These are phyloP conservation scores for Melieria crassipennis DNA, from an alignment of 2,888 invertebrate species.

Conservation along the genomic window DNA sequence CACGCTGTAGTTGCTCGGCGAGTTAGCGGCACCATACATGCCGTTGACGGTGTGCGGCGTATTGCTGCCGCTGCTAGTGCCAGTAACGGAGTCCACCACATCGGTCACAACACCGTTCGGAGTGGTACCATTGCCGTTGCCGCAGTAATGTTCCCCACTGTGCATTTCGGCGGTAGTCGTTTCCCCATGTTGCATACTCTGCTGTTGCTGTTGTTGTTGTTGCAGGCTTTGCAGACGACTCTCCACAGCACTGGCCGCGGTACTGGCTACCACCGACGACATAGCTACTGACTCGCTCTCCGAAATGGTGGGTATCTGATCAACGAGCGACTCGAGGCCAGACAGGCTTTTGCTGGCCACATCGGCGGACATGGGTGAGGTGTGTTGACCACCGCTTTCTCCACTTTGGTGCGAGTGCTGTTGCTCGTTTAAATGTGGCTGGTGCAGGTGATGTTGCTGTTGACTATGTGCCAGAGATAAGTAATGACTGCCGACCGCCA, in stretches of 20 bases:
- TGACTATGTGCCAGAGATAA: slow-evolving; percentile 53
- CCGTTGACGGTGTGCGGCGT: slow-evolving; percentile 28
- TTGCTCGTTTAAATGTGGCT: slow-evolving; percentile 23
- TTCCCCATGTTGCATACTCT: slow-evolving; percentile 27
- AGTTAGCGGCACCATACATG: slow-evolving; percentile 22
- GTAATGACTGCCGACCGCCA: slow-evolving; percentile 77
- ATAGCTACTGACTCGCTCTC: slow-evolving; percentile 70
- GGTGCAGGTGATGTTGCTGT: slow-evolving; percentile 16
- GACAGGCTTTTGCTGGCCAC: slow-evolving; percentile 87
- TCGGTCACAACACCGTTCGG: slow-evolving; percentile 4
- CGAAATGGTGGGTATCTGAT: slow-evolving; percentile 89
- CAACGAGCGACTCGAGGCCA: slow-evolving; percentile 87
- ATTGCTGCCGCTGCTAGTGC: slow-evolving; percentile 30
- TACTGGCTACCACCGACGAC: slow-evolving; percentile 44
- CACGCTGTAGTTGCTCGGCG: slow-evolving; percentile 33
- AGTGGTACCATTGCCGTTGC: slow-evolving; percentile 14
- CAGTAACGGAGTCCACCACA: slow-evolving; percentile 1
- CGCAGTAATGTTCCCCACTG: slow-evolving; percentile 29
- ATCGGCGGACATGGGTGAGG: slow-evolving; percentile 65
- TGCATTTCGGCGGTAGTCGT: slow-evolving; percentile 36
- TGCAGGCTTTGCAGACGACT: slow-evolving; percentile 52
- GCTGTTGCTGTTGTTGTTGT: slow-evolving; percentile 44
- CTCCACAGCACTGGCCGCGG: slow-evolving; percentile 53
- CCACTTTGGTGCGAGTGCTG: slow-evolving; percentile 1
- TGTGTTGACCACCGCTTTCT: slow-evolving; percentile 17